Base-by-base conservation (phyloP, 2,888 invertebrate genomes). In the Formica aserva region DNA sequence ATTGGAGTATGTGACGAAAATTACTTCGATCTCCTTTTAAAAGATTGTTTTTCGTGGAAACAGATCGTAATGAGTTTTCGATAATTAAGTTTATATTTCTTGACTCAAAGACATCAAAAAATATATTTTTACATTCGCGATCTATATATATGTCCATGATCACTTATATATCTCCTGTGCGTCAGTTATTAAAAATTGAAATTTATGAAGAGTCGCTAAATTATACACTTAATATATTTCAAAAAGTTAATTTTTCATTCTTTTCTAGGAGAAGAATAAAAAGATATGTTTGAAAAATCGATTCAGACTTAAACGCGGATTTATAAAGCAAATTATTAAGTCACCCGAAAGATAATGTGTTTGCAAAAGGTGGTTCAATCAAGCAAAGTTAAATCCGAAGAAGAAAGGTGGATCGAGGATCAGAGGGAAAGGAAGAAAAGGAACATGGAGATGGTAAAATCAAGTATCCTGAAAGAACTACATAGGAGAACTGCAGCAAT, bases 381-480 rank as follows among this genome's bases (percentile, higher is more conserved):
- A 52, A 48, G 13, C 35, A 18, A 41, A 26, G 66, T 22, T 48
- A 45, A 57, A 52, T 9, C 8, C 15, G 13, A 6, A 55, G 62
- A 32, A 71, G 38, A 32, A 45, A 57, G 52, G 52, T 52, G 72
- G 74, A 81, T 78, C 77, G 57, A 72, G 38, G 69, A 38, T 38
- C 32, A 41, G 55, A 29, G 1, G 45, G 38, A 29, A 63, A n/a
- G 48, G 6, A n/a, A 52, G n/a, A n/a, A 52, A 52, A n/a, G 6
- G 5, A 52, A 52, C 52, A 52, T n/a, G 52, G 62, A 76, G 84
- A 84, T 82, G 67, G 69, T 87, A 82, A 80, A 85, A 88, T 85
- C 82, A 84, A 80, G 83, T 60, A 65, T 71, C 67, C 71, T 41
- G 62, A 48, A 48, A 65, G 69, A 83, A 38, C 57, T 26, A 60